Evolutionary conservation across 2,797 vertebrate species (phyloP).

Genomic region (Melanotaenia maccullochi): DNA sequence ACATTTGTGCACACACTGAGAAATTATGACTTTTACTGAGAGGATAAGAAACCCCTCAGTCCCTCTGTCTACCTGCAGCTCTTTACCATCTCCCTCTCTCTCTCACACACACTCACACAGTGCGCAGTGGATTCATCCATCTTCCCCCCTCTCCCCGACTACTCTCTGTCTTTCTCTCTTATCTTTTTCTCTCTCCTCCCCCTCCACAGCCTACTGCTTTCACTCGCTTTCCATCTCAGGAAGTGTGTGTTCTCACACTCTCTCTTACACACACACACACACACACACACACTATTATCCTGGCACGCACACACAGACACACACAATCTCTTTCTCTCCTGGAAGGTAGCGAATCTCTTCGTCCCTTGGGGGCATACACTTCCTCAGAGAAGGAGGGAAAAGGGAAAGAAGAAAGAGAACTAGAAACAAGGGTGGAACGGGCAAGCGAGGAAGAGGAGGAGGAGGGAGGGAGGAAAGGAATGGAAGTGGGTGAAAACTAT

Average conservation of each 20-base stretch:
- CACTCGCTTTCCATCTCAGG: conserved; percentile 66
- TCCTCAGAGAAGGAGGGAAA: conserved; percentile 77
- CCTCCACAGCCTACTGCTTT: conserved; percentile 76
- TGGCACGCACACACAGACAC: conserved; percentile 48
- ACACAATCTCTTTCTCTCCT: conserved; percentile 73
- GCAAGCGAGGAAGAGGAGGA: conserved; percentile 53
- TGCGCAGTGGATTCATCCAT: conserved; percentile 76
- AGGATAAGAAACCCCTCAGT: conserved; percentile 73
- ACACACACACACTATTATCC: conserved; percentile 37
- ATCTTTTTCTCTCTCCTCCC: conserved; percentile 72
- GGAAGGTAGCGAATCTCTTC: conserved; percentile 77
- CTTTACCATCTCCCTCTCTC: conserved; percentile 62
- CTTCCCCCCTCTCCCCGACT: conserved; percentile 69
- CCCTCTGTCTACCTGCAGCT: conserved; percentile 74
- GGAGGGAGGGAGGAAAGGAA: conserved; percentile 31
- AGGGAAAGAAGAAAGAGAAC: conserved; percentile 64
- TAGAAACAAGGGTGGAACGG: conserved; percentile 66
- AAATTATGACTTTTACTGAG: conserved; percentile 76
- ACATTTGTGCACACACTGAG: conserved; percentile 68
- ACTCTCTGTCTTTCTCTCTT: conserved; percentile 77
- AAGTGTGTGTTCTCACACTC: conserved; percentile 70
- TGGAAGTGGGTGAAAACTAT: conserved; percentile 58
- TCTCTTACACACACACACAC: conserved; percentile 58
- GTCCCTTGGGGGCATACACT: conserved; percentile 78
- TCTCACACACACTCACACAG: conserved; percentile 55